A percentile compares a stretch with the other conserved stretches of the same genome.
Evolutionary conservation across 2,797 vertebrate genomes (phyloP).

Genomic region (Parambassis ranga): DNA sequence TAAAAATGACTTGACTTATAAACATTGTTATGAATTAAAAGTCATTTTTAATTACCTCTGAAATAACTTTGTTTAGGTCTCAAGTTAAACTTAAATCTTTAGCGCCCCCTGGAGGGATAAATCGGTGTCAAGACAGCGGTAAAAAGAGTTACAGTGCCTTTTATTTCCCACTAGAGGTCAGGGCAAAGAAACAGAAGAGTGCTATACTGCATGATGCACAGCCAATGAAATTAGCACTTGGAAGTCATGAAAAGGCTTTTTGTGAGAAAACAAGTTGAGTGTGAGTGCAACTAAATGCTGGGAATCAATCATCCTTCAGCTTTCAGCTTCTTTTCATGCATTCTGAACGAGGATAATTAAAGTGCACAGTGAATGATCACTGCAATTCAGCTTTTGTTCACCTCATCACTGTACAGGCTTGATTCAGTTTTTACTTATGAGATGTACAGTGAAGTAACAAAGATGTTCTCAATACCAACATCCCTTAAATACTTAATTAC

Average conservation of each 20-base stretch:
- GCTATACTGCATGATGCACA: neutral
- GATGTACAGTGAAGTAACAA: neutral
- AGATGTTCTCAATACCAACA: too few relatives aligned
- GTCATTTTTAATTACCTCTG: neutral
- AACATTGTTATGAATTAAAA: neutral
- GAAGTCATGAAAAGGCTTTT: constrained; percentile 3
- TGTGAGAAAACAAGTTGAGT: neutral
- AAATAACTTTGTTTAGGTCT: neutral
- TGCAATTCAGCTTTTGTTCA: neutral
- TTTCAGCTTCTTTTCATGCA: too few relatives aligned
- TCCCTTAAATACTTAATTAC: neutral
- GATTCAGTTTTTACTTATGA: neutral
- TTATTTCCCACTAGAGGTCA: constrained; percentile 65
- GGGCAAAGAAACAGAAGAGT: constrained; percentile 33
- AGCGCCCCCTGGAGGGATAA: constrained; percentile 53
- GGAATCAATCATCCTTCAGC: neutral
- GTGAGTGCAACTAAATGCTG: neutral
- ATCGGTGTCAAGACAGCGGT: neutral
- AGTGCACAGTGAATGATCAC: neutral
- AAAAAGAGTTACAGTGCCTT: neutral
- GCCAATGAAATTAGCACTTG: neutral
- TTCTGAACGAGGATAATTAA: too few relatives aligned
- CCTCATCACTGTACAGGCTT: neutral
- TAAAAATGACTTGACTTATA: neutral
- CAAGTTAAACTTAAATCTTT: constrained; percentile 9